A percentile compares a stretch with the other conserved stretches of the same genome.
Conservation (phyloP, 2,888 invertebrate genomes). For the Scelioninae gen. 2 region DNA sequence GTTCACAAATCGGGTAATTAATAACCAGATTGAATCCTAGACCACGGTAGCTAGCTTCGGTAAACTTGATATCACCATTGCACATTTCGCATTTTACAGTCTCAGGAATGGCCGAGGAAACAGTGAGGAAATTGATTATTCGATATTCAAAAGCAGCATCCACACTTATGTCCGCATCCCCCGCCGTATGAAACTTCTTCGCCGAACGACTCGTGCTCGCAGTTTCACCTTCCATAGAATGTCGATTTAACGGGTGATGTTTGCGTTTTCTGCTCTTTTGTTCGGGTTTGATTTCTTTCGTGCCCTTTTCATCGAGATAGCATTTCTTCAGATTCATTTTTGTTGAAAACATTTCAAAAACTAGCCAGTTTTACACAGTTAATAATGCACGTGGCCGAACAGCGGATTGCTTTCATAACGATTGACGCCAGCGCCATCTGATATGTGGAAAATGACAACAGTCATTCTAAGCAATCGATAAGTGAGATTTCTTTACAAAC, state of each 20-base stretch:
- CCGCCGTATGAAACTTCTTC: constrained; percentile 13
- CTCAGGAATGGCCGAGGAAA: constrained; percentile 49
- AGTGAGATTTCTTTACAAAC: constrained; percentile 14
- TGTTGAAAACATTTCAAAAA: constrained; percentile 16
- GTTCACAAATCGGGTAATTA: constrained; percentile 19
- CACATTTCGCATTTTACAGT: constrained; percentile 52
- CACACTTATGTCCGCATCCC: constrained; percentile 3
- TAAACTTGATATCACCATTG: constrained; percentile 46
- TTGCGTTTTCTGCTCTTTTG: constrained; percentile 26
- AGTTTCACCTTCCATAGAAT: constrained; percentile 53
- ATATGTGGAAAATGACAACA: constrained; percentile 11
- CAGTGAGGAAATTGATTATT: constrained; percentile 41
- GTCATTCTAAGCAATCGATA: constrained; percentile 7
- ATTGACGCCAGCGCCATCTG: constrained; percentile 16
- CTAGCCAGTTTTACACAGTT: constrained; percentile 9
- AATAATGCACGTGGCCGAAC: constrained; percentile 13
- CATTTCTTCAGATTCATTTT: constrained; percentile 15
- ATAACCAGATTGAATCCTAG: constrained; percentile 49
- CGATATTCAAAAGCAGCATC: constrained; percentile 11
- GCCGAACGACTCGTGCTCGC: constrained; percentile 57
- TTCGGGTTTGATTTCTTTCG: background rate
- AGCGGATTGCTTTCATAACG: constrained; percentile 9
- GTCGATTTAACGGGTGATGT: constrained; percentile 42
- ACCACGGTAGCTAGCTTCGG: constrained; percentile 41
- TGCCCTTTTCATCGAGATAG: constrained; percentile 22